A percentile compares a stretch with the other conserved stretches of the same genome.
phyloP scores from a whole-genome alignment of 64 coral and sea anemone species.

The Montipora efflorescens region DNA sequence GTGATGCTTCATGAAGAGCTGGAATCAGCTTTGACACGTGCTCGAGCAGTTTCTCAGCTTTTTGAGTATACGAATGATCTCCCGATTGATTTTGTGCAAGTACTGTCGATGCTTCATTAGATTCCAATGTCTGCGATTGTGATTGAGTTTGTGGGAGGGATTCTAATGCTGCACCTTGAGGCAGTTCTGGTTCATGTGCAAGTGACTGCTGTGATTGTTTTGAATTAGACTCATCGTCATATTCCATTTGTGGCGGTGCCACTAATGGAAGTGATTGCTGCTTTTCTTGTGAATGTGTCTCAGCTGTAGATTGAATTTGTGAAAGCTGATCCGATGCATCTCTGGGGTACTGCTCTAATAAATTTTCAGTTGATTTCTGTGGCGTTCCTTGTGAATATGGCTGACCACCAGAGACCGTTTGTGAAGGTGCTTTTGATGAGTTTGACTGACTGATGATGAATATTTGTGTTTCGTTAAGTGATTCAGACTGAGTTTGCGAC shows the following conservation, averaged over 20 bases:
- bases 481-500: neutral
- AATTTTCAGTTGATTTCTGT: neutral
- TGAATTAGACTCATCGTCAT: neutral
- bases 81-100: conserved; percentile 15
- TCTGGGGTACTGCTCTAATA: neutral
- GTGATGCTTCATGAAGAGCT: neutral
- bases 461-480: neutral
- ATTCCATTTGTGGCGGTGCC: neutral
- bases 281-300: neutral
- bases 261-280: neutral
- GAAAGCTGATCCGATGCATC: neutral
- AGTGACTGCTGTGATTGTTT: neutral
- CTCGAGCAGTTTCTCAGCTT: neutral
- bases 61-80: neutral
- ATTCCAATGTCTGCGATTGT: neutral
- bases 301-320: neutral
- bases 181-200: neutral
- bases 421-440: neutral
- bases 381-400: neutral
- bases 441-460: conserved; percentile 21
- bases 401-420: neutral
- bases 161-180: too few relatives aligned
- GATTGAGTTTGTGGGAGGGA: neutral
- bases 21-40: neutral
- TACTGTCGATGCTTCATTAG: neutral